Evolutionary conservation across 2,113 vertebrate genomes (phyloP).

Genomic region (Ctenomys sociabilis): DNA sequence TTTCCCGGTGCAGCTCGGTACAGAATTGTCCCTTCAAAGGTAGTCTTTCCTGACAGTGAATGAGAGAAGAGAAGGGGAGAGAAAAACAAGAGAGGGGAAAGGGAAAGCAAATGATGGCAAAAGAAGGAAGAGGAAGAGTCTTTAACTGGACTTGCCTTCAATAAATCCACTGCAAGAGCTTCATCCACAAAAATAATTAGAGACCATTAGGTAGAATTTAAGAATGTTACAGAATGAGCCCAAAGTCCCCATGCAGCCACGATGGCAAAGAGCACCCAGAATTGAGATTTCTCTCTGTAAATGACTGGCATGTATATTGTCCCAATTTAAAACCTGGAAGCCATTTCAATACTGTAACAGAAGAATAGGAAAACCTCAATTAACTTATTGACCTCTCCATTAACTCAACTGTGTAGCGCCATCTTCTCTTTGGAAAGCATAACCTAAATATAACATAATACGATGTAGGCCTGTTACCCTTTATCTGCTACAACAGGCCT

Average conservation of each 20-base stretch:
- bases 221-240: constrained; percentile 71
- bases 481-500: constrained; percentile 14
- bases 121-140: constrained; percentile 88
- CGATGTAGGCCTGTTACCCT: not conserved
- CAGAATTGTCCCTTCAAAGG: constrained; percentile 90
- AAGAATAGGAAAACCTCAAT: constrained; percentile 71
- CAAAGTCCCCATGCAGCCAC: constrained; percentile 66
- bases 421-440: constrained; percentile 31
- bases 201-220: constrained; percentile 78
- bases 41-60: constrained; percentile 91
- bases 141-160: constrained; percentile 86
- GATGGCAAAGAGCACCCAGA: not conserved
- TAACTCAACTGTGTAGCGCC: not conserved
- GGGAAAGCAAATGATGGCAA: constrained; percentile 85
- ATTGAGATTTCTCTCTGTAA: constrained; percentile 16
- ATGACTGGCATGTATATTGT: not conserved
- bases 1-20: constrained; percentile 88
- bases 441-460: not conserved
- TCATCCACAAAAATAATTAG: constrained; percentile 81
- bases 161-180: constrained; percentile 79
- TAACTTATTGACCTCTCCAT: constrained; percentile 51
- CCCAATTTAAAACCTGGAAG: constrained; percentile 53
- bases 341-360: constrained; percentile 46
- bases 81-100: constrained; percentile 78
- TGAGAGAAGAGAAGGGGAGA: constrained; percentile 85